These are phyloP conservation scores for Alexandromys fortis DNA, from an alignment of 2,113 vertebrate genomes.

Conservation along the genomic window DNA sequence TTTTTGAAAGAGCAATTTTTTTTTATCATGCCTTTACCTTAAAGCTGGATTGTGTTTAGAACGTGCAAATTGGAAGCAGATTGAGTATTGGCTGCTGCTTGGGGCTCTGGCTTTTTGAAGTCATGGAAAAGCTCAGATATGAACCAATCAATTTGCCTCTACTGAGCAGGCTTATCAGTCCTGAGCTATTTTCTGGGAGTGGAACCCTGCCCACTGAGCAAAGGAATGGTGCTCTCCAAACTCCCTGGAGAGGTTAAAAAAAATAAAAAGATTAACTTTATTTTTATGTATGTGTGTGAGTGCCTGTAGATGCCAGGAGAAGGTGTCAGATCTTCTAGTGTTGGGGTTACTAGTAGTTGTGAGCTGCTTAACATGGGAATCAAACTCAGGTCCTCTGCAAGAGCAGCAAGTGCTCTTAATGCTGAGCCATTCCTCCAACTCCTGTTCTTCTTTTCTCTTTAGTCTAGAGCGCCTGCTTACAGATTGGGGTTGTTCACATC, in stretches of 20 bases:
- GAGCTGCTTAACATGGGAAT: not conserved
- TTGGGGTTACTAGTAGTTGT: not conserved
- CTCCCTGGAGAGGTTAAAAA: not conserved
- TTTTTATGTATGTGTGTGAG: not conserved
- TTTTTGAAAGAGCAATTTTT: slow-evolving; percentile 16
- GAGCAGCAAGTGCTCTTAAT: not conserved
- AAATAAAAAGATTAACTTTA: not conserved
- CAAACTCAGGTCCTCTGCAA: not conserved
- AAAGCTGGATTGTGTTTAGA: slow-evolving; percentile 63
- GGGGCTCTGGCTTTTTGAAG: slow-evolving; percentile 49
- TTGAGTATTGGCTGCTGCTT: slow-evolving; percentile 4
- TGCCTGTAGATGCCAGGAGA: not conserved
- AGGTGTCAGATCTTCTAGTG: too few species aligned
- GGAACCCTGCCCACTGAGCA: not conserved
- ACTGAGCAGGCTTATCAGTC: not conserved
- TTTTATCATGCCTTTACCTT: slow-evolving; percentile 64
- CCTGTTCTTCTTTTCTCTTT: not conserved
- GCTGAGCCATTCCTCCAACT: not conserved
- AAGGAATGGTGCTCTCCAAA: too few species aligned
- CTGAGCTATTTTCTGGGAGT: not conserved
- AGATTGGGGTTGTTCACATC: not conserved
- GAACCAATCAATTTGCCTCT: slow-evolving; percentile 35
- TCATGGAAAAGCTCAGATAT: not conserved
- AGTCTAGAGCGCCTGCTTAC: not conserved
- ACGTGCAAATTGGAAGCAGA: slow-evolving; percentile 74